Percentiles rank a stretch among this genome's conserved stretches.
Conservation (phyloP, 2,113 vertebrate genomes). For the Suricata suricatta region DNA sequence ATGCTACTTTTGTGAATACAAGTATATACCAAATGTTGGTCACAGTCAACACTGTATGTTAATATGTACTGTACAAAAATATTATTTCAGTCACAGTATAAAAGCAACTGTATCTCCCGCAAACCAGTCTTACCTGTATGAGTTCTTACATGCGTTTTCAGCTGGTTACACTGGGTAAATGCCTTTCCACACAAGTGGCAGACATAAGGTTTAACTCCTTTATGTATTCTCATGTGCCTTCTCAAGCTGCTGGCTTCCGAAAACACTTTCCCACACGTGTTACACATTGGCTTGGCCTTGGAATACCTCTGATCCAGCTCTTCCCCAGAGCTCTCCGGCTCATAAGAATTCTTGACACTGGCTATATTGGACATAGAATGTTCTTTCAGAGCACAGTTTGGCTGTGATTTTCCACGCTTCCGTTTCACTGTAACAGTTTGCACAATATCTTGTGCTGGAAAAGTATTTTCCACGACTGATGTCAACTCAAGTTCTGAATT, state of each 20-base stretch:
- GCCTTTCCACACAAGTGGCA: conserved; percentile 97
- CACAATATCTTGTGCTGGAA: conserved; percentile 82
- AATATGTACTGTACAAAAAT: neutral
- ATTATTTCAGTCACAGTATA: neutral
- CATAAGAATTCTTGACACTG: conserved; percentile 81
- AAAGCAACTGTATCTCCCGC: neutral
- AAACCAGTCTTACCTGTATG: conserved; percentile 93
- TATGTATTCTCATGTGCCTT: conserved; percentile 97
- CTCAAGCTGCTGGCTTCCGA: conserved; percentile 96
- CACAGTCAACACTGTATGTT: neutral
- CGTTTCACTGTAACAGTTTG: conserved; percentile 82
- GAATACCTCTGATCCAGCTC: conserved; percentile 85
- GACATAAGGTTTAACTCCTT: conserved; percentile 95
- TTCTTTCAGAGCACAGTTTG: conserved; percentile 81
- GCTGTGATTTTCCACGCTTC: conserved; percentile 82
- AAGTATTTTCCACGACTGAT: conserved; percentile 79
- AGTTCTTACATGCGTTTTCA: conserved; percentile 97
- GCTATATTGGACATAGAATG: conserved; percentile 84
- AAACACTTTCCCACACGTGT: conserved; percentile 93
- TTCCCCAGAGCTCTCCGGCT: conserved; percentile 81
- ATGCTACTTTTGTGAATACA: conserved; percentile 22
- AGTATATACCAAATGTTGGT: conserved; percentile 11
- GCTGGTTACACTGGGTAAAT: conserved; percentile 97
- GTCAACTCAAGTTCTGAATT: conserved; percentile 81
- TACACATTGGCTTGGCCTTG: conserved; percentile 91